These are phyloP conservation scores for Proctacanthus coquilletti DNA, from an alignment of 1,140 invertebrate species.

Conservation along the genomic window DNA sequence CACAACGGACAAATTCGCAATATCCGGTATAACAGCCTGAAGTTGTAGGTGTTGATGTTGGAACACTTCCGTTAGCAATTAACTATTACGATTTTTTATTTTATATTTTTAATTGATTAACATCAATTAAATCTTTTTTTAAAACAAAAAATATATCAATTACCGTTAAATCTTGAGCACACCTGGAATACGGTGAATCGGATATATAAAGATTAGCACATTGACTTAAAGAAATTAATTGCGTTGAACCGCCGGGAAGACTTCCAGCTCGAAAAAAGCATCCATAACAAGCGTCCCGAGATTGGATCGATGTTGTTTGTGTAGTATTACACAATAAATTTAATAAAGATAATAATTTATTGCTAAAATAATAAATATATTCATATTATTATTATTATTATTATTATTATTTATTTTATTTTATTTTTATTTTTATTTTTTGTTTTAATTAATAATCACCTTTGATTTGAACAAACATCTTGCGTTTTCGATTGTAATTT, in stretches of 20 bases:
- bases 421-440: too few species aligned
- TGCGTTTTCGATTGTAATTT: too few species aligned
- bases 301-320: conserved; percentile 33
- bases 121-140: conserved; percentile 7
- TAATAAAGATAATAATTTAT: conserved; percentile 32
- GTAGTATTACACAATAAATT: conserved; percentile 37
- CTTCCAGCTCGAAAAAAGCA: conserved; percentile 34
- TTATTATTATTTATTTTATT: too few species aligned
- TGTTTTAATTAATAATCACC: too few species aligned
- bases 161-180: conserved; percentile 31
- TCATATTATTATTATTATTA: too few species aligned
- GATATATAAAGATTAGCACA: conserved; percentile 34
- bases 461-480: too few species aligned
- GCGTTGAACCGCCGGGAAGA: conserved; percentile 32
- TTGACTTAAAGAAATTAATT: conserved; percentile 30
- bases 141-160: too few species aligned
- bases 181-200: conserved; percentile 31
- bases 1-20: conserved; percentile 38
- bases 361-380: conserved; percentile 25
- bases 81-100: too few species aligned
- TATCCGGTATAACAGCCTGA: conserved; percentile 33
- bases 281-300: conserved; percentile 33
- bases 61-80: conserved; percentile 7
- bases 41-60: conserved; percentile 3
- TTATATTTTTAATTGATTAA: conserved; percentile 3